Conservation (phyloP, 2,113 vertebrate genomes). For the Aptenodytes patagonicus region DNA sequence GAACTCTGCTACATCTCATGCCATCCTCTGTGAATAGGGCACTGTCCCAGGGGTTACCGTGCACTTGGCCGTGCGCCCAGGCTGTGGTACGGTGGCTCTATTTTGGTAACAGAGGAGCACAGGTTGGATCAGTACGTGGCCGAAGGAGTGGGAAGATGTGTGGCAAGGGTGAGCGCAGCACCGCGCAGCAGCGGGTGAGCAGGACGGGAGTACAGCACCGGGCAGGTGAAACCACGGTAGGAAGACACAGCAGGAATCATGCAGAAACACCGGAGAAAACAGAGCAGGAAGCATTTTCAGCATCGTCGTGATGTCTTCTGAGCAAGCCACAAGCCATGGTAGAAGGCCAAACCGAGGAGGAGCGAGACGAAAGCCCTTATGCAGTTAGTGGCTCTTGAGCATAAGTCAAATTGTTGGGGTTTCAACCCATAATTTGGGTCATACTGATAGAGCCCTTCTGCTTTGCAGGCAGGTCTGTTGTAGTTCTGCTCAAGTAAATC, state of each 20-base stretch:
- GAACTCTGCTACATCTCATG: neutral
- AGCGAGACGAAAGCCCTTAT: neutral
- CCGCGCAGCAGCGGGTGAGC: neutral
- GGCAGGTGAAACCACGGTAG: neutral
- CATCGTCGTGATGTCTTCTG: neutral
- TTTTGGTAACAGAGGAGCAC: neutral
- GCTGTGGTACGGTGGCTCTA: accelerated
- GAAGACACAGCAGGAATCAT: neutral
- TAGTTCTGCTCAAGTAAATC: neutral
- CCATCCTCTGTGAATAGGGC: neutral
- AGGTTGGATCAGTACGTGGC: neutral
- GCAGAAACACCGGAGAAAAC: neutral
- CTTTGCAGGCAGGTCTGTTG: neutral
- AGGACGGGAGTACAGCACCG: accelerated
- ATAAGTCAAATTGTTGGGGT: neutral
- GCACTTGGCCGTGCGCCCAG: accelerated
- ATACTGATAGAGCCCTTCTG: neutral
- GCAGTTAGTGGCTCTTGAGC: neutral
- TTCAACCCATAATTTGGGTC: neutral
- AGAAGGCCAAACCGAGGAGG: neutral
- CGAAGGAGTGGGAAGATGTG: neutral
- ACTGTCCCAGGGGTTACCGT: neutral
- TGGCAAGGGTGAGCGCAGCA: neutral
- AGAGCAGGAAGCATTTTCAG: neutral
- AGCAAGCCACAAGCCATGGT: neutral